These are phyloP conservation scores for Condylura cristata DNA, from an alignment of 2,113 vertebrate genomes.

Conservation along the genomic window DNA sequence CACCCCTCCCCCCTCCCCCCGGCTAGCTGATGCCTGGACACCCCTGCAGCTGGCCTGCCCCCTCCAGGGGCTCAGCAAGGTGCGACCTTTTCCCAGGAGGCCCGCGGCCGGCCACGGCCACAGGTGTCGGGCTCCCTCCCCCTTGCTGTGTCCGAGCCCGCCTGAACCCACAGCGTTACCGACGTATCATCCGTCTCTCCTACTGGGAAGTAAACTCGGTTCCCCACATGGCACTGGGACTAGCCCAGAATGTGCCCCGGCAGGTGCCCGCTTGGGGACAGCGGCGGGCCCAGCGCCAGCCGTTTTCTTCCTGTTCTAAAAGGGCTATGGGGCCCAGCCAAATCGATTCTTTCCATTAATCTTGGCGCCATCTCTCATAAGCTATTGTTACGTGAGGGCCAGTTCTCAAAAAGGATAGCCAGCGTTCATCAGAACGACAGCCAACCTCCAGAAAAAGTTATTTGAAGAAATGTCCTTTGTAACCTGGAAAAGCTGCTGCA, in stretches of 20 bases:
- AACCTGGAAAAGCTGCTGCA: neutral
- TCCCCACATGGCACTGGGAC: neutral
- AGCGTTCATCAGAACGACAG: neutral
- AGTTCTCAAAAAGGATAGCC: neutral
- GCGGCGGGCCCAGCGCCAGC: neutral
- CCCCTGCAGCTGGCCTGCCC: fast-evolving
- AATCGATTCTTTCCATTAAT: neutral
- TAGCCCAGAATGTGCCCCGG: neutral
- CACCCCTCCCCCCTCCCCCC: fast-evolving
- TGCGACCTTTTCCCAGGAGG: neutral
- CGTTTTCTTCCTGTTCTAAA: neutral
- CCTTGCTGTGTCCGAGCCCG: too few relatives aligned
- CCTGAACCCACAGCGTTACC: too few relatives aligned
- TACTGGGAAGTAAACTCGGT: neutral
- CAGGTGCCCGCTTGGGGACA: neutral
- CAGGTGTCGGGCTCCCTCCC: neutral
- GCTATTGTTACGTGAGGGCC: neutral
- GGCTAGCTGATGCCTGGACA: fast-evolving
- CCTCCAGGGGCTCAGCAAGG: neutral
- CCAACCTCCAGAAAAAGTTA: neutral
- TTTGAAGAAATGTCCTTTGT: neutral
- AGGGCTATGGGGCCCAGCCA: neutral
- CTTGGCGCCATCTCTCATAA: neutral
- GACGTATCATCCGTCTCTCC: neutral
- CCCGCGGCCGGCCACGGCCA: too few relatives aligned